Percentiles rank a stretch among this genome's conserved stretches.
These are phyloP conservation scores for Elgaria multicarinata DNA, from an alignment of 2,113 vertebrate genomes.

Conservation along the genomic window DNA sequence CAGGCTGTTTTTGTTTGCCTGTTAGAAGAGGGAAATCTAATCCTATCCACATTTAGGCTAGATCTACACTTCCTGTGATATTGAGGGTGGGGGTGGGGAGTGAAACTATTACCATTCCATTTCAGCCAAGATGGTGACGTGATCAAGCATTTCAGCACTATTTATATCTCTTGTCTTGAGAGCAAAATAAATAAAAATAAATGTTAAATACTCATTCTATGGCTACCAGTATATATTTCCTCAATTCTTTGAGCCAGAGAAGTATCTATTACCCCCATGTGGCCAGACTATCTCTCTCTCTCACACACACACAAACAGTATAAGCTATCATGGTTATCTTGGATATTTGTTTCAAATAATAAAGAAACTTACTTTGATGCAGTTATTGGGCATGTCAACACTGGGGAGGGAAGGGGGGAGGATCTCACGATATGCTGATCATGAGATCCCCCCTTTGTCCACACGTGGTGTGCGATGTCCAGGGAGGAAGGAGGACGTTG, in stretches of 20 bases:
- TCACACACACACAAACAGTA: no score
- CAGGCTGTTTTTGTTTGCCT: neutral
- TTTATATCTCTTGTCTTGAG: constrained; percentile 34
- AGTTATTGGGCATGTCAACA: no score
- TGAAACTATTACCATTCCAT: constrained; percentile 54
- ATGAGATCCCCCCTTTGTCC: no score
- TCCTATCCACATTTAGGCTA: neutral
- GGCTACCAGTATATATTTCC: neutral
- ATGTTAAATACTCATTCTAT: constrained; percentile 35
- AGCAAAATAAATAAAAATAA: neutral
- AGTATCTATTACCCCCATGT: neutral
- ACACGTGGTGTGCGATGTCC: no score
- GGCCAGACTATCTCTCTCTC: neutral
- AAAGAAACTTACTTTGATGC: neutral
- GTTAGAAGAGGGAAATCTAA: neutral
- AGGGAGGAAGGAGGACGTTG: no score
- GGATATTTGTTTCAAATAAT: neutral
- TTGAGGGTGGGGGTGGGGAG: no score
- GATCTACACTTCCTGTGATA: no score
- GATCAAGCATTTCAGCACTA: constrained; percentile 26
- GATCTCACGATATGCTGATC: no score
- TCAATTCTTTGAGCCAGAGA: neutral
- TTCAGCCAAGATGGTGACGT: constrained; percentile 44
- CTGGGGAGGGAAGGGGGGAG: no score
- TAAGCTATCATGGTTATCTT: neutral